Base-by-base conservation (phyloP, 2,113 vertebrate species). In the Labeo catla region DNA sequence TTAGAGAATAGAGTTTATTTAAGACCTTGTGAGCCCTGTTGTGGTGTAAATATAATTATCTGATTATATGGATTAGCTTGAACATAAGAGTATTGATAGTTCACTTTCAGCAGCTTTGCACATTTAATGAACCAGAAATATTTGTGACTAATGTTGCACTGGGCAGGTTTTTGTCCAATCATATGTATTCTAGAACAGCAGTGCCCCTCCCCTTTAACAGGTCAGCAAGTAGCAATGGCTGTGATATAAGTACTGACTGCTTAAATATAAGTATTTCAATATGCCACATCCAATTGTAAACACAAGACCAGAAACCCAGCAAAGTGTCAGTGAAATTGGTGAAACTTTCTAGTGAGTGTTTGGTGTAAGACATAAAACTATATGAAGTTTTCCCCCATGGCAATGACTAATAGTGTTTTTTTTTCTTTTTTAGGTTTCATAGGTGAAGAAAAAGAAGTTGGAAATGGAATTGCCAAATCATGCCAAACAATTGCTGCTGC, bases 391-490 rank as follows among this genome's bases (percentile, higher is more conserved):
- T 28, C 2, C 3, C 23, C 6, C 50, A 21, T 47, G 52, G 34
- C 36, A 59, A n/a, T 74, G 21, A 3, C 15, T 68, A 49, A 66
- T 16, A n/a, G 21, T 8, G 5, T 83, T 7, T 57, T 65, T 4
- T 66, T n/a, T 84, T 49, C 39, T 74, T 83, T 91, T 87, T 88
- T 90, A 97, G 96, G 95, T 96, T 93, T 93, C 95, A 92, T 91
- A 89, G 89, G 91, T 91, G 95, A 91, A 94, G 93, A 94, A 95
- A 93, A 92, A 94, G 92, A 94, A 94, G 94, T 93, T 93, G 94
- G 96, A 96, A 92, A 97, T 97, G 97, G 97, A 97, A 94, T 94
- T 97, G 94, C 96, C 96, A 95, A 97, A 96, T 94, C 96, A 97
- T 93, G 96, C 97, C 78, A 97, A 97, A 94, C 97, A 97, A 95